Conservation (phyloP, 92 coral and sea anemone genomes). For the Paragorgia papillata region DNA sequence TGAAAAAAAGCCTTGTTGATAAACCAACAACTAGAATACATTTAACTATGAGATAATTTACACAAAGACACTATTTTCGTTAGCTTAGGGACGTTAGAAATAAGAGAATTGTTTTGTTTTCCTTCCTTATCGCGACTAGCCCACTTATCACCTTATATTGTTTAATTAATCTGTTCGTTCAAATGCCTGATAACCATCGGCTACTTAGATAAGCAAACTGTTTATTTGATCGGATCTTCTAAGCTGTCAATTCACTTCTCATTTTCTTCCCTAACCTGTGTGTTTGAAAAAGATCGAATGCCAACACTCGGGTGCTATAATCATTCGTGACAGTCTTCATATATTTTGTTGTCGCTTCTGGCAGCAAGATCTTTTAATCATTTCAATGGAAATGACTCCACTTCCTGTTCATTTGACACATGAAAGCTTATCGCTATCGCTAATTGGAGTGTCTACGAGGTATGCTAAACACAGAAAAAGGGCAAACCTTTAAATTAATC, state of each 20-base stretch:
- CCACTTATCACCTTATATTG: constrained; percentile 36
- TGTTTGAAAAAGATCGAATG: too few relatives aligned
- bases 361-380: constrained; percentile 42
- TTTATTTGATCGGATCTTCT: constrained; percentile 37
- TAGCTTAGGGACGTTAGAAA: not conserved
- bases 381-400: constrained; percentile 40
- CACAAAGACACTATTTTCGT: not conserved
- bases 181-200: constrained; percentile 37
- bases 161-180: constrained; percentile 34
- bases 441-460: constrained; percentile 16
- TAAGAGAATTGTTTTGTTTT: not conserved
- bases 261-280: constrained; percentile 1
- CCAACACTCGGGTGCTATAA: too few relatives aligned
- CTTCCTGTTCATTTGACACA: constrained; percentile 40
- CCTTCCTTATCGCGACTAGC: not conserved
- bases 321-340: constrained; percentile 4
- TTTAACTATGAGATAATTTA: not conserved
- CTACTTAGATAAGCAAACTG: constrained; percentile 47
- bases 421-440: constrained; percentile 39
- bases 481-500: not conserved
- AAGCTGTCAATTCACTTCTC: constrained; percentile 4
- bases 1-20: not conserved
- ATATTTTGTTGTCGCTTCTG: constrained; percentile 21
- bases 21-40: not conserved
- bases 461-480: constrained; percentile 4